Evolutionary conservation across 1,140 invertebrate genomes (phyloP), one percentile per base, ranked within the genome.

Genomic region (Euura saliciscinereae): DNA sequence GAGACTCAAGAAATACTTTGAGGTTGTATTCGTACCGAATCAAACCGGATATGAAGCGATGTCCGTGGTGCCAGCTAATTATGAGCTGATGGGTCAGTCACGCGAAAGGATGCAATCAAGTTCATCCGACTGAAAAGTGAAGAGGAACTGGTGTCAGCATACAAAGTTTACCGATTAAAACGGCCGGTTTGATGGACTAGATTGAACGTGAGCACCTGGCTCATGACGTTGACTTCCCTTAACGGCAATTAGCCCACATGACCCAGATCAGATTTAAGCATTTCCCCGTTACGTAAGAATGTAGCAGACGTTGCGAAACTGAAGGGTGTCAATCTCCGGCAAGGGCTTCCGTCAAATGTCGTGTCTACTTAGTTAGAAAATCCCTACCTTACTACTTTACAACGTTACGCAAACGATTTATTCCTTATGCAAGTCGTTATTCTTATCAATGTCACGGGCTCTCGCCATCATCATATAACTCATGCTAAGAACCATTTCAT

Each of bases 341-440:
- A 74, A 75, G 65, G 82, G 79, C 82, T 85, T 83, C 80, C 69
- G 76, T 81, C 68, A 67, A 78, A 79, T 78, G 74, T 77, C 73
- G 77, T 67, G 73, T 78, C 74, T 75, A 66, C 73, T 81, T 79
- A 59, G 51, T n/a, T 6, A 28, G 28, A 28, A 28, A 28, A 28
- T 28, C 28, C 28, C 1, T 28, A 28, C 28, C 28, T 28, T 28
- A 28, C 28, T 28, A 28, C 28, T 28, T 28, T 28, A 28, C 0
- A 28, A 28, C 28, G 28, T 28, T 28, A 28, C 28, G 28, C 28
- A 28, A 28, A 28, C 28, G 28, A 28, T 28, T 28, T 28, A 28
- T 28, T 28, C 1, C 28, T 28, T 28, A 28, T 28, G 28, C 1
- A 28, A 28, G 28, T 28, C 28, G 28, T 28, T 28, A 28, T 28